These are phyloP conservation scores for Salvelinus sp. DNA, from an alignment of 2,113 vertebrate genomes.

Conservation along the genomic window DNA sequence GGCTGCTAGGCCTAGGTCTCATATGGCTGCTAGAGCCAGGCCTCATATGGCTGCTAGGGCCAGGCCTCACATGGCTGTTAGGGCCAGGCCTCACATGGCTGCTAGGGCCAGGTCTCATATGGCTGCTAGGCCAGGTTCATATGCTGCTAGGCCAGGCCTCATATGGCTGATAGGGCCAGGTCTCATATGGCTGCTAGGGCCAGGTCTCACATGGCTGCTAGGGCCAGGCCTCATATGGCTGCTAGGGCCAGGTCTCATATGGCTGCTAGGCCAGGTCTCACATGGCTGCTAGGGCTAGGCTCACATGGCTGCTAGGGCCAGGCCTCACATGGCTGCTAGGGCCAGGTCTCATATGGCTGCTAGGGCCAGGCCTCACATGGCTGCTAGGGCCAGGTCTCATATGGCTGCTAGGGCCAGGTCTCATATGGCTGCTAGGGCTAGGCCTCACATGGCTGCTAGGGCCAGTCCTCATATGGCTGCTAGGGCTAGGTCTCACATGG, in stretches of 20 bases:
- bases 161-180: background rate
- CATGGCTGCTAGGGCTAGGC: background rate
- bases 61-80: background rate
- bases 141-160: background rate
- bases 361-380: no score
- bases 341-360: no score
- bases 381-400: no score
- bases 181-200: background rate
- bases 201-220: background rate
- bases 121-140: background rate
- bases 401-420: no score
- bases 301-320: no score
- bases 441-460: no score
- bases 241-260: background rate
- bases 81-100: background rate
- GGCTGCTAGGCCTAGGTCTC: background rate
- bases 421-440: no score
- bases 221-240: no score
- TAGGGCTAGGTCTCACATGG: no score
- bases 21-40: background rate
- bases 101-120: background rate
- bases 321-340: fast-evolving
- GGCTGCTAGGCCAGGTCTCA: background rate
- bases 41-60: background rate
- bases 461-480: no score